Evolutionary conservation across 2,888 invertebrate species (phyloP).

Genomic region (Tipula unca): DNA sequence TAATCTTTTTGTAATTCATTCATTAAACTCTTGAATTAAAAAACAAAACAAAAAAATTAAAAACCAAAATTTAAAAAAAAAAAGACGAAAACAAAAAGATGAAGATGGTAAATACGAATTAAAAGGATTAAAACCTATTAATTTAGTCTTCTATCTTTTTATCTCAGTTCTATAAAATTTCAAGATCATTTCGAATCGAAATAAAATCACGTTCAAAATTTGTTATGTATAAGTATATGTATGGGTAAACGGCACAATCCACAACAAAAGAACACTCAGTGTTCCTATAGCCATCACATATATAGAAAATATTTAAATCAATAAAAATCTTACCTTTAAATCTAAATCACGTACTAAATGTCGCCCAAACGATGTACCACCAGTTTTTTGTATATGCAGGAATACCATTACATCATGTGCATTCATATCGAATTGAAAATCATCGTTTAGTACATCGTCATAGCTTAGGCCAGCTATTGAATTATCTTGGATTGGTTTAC

Average conservation of each 20-base stretch:
- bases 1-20: background rate
- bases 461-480: conserved; percentile 60
- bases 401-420: conserved; percentile 97
- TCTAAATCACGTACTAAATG: conserved; percentile 94
- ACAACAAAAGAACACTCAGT: background rate
- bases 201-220: background rate
- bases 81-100: background rate
- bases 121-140: background rate
- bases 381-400: conserved; percentile 98
- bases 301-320: too few relatives aligned
- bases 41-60: background rate
- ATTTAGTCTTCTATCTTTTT: background rate
- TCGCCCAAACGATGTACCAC: conserved; percentile 94
- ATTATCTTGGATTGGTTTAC: conserved; percentile 44
- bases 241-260: background rate
- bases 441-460: conserved; percentile 78
- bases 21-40: background rate
- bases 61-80: too few relatives aligned
- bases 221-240: background rate
- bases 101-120: background rate
- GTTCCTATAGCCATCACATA: background rate
- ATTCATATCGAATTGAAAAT: conserved; percentile 81
- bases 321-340: conserved; percentile 49
- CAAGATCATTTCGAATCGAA: background rate
- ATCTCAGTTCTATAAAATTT: background rate